Evolutionary conservation across 2,797 vertebrate species (phyloP), one percentile per base, ranked within the genome.

Genomic region (Phrynocephalus forsythii): DNA sequence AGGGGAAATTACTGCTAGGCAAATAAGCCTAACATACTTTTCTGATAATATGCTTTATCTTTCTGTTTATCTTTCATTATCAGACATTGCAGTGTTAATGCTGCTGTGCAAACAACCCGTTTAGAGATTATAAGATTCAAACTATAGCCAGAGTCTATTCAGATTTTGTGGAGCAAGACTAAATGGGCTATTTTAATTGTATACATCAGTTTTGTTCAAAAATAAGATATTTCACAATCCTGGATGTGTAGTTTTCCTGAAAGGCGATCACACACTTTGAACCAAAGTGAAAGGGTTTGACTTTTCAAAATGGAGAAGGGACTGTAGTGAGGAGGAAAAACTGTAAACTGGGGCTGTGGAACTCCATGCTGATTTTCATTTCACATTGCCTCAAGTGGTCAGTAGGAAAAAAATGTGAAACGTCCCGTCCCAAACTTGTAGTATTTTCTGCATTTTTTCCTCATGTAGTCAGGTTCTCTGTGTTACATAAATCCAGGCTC

Each of bases 21-120:
- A 75, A 24, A 8, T 13, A 22, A 24, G 30, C 72, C 50, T 30
- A 50, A 11, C n/a, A 56, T 60, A n/a, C 11, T 38, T 7, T 38
- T 20, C 63, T 52, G 13, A 73, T 48, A 63, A 73, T 48, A 63
- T 72, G 30, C 60, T 84, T 60, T 56, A 15, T 6, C n/a, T 67
- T 85, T 77, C 16, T 85, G 11, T 85, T 48, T 77, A 66, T 26
- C 56, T 66, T 76, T 77, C 38, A 68, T 75, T 84, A 75, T 26
- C 52, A 76, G 13, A 6, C 18, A 13, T 66, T 76, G 24, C 44
- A 18, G 33, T 33, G 8, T 38, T 71, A 60, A 50, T 28, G 66
- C 1, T 82, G 56, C 28, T 75, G 18, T 73, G 79, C 33, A 66
- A 38, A 73, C 79, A 72, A 72, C 26, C 20, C 38, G 1, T 22